Base-by-base conservation (phyloP, 2,797 vertebrate genomes). In the Todus mexicanus region DNA sequence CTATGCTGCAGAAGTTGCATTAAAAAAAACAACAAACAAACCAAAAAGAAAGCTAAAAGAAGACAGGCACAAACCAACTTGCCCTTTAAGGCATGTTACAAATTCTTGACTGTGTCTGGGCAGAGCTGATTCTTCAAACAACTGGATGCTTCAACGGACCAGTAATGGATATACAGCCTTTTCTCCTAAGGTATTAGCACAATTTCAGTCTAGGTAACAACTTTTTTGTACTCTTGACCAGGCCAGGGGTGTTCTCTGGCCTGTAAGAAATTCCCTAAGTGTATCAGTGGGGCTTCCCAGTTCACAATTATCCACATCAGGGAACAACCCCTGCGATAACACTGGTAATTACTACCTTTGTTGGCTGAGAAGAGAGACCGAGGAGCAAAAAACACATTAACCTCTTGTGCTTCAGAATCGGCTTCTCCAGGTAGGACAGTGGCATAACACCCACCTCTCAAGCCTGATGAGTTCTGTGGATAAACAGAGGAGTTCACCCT, bases 291-390 rank as follows among this genome's bases (percentile, higher is more conserved):
- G 61, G 61, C 63, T 92, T 94, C 81, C 64, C 66, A 85, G 59
- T 53, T 77, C 9, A 9, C 77, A 94, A 83, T 92, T 77, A 93
- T 33, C 75, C 86, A 81, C 61, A 89, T 69, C 77, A 92, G 69
- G 42, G 81, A 90, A 70, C 51, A 89, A 90, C 86, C 51, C 61
- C 61, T 4, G 47, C 87, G 72, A 94, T 84, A 90, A 92, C 31
- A 31, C 15, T 37, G 66, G 73, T 87, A 94, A 94, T 94, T 83
- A 65, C 89, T 91, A 71, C 88, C 81, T 92, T 87, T 94, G 75
- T 48, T 85, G 81, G 65, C 54, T 69, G 82, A 83, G 84, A 85
- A 92, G 65, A 77, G 53, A 94, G 60, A 87, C 78, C 75, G 87
- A 87, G 87, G 72, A 84, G 64, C 18, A 29, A 43, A 93, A 87